Base-by-base conservation (phyloP, 2,888 invertebrate species). In the Ichneumoninae sp. region DNA sequence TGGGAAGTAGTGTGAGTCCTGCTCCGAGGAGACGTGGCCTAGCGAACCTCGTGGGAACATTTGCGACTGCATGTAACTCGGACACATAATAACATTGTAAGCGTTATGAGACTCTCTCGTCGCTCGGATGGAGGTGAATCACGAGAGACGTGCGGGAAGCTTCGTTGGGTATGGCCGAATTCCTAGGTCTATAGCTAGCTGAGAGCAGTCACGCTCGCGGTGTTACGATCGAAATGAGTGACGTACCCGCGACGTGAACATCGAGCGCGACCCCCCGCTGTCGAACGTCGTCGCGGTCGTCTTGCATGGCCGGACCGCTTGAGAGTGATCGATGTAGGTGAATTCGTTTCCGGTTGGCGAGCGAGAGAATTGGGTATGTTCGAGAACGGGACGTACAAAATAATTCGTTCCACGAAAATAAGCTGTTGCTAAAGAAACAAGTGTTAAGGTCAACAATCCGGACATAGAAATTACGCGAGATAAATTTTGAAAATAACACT, bases 231-330 rank as follows among this genome's bases (percentile, higher is more conserved):
- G 90, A 88, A 89, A 90, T 91, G 92, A 92, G 90, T 92, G 92
- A 92, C 92, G 89, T 89, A 90, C 92, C 91, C 89, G 91, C 90
- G 91, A 91, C 91, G 90, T 88, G 92, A 91, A 92, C 92, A 92
- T 91, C 87, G 90, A 40, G 22, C 26, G 57, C 89, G 91, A 89
- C 92, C 92, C 90, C 92, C 92, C 86, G 92, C 90, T 90, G 92
- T 89, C 90, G 89, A 89, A 91, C 91, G 91, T 92, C 92, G 89
- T 92, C 92, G 90, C 80, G 60, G 19, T 16, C 60, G 50, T 26
- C 22, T 30, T 30, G 33, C 44, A 33, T 52, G 47, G 86, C 85
- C 86, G 88, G 89, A 90, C 90, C 89, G 87, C 86, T 86, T 88
- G 89, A 88, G 89, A 91, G 89, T 91, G 90, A 91, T 91, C 90